Conservation (phyloP, 1,140 invertebrate species). For the Drosophila ohnishii region DNA sequence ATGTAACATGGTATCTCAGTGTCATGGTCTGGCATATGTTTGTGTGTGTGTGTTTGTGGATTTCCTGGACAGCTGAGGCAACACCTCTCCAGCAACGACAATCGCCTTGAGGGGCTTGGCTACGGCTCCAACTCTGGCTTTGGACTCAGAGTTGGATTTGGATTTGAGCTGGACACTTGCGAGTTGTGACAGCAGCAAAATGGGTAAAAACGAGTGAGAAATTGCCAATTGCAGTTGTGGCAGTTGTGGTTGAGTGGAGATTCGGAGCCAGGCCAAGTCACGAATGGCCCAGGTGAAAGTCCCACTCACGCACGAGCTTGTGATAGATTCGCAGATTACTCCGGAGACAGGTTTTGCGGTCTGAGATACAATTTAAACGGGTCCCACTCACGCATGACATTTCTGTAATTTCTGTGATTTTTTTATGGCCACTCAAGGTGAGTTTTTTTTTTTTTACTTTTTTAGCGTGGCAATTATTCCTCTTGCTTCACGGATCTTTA, state of each 20-base stretch:
- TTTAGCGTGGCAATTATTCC: conserved; percentile 10
- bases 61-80: conserved; percentile 45
- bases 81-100: conserved; percentile 27
- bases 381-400: conserved; percentile 34
- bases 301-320: conserved; percentile 33
- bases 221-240: conserved; percentile 38
- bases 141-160: conserved; percentile 7
- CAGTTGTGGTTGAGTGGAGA: conserved; percentile 2
- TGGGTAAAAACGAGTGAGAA: conserved; percentile 44
- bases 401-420: conserved; percentile 22
- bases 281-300: conserved; percentile 42
- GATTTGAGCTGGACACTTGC: conserved; percentile 33
- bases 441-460: conserved; percentile 11
- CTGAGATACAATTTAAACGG: conserved; percentile 42
- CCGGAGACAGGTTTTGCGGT: conserved; percentile 27
- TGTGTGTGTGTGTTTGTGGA: conserved; percentile 19
- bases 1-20: conserved; percentile 14
- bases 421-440: conserved; percentile 23
- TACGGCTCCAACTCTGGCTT: conserved; percentile 2
- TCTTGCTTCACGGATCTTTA: conserved; percentile 1
- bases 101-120: conserved; percentile 44
- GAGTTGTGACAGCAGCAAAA: conserved; percentile 48
- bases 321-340: conserved; percentile 41
- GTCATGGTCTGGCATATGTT: conserved; percentile 16
- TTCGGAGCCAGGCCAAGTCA: conserved; percentile 9